phyloP scores from a whole-genome alignment of 2,888 invertebrate genomes.

The Strigamia transsilvanica region DNA sequence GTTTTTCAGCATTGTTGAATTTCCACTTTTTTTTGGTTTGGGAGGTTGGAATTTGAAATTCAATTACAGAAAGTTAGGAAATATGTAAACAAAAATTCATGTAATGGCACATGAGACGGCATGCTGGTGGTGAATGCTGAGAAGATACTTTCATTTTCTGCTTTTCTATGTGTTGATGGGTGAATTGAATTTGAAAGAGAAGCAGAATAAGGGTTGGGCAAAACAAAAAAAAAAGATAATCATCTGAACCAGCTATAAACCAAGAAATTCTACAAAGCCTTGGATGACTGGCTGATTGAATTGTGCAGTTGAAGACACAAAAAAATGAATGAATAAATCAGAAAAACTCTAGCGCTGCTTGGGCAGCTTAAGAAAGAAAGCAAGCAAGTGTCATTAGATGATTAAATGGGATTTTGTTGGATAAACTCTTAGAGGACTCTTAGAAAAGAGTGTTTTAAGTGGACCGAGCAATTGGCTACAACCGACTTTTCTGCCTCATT shows the following conservation, averaged over 20 bases:
- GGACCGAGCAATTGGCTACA: too few species aligned
- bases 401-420: too few species aligned
- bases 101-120: neutral
- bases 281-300: neutral
- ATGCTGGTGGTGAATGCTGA: neutral
- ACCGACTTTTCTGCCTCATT: too few species aligned
- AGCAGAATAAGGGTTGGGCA: neutral
- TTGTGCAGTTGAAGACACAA: neutral
- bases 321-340: too few species aligned
- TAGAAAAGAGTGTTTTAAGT: too few species aligned
- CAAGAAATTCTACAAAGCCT: neutral
- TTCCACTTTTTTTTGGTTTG: too few species aligned
- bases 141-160: neutral
- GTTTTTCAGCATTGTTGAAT: too few species aligned
- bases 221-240: neutral
- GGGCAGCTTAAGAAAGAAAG: too few species aligned
- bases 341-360: too few species aligned
- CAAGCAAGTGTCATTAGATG: too few species aligned
- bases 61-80: slow-evolving; percentile 1
- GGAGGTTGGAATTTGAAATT: slow-evolving; percentile 2
- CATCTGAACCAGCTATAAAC: neutral
- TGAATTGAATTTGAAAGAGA: neutral
- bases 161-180: neutral
- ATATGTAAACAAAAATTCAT: neutral
- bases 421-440: too few species aligned